Conservation (phyloP, 1,140 invertebrate genomes). For the Micrasema longulum region DNA sequence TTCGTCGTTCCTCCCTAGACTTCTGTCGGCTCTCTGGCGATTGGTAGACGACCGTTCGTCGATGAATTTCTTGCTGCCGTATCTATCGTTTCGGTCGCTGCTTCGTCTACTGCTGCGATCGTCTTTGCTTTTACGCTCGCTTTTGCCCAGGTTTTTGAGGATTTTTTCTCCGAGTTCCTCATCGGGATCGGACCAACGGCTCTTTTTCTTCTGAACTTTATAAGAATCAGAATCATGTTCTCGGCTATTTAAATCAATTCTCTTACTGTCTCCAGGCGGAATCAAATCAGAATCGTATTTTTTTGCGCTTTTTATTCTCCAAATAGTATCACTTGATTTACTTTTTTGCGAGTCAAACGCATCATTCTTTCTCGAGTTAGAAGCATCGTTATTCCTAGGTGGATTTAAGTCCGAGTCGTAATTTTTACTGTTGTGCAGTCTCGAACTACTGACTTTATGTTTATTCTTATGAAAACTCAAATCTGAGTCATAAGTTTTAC, state of each 20-base stretch:
- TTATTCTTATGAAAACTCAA: conserved; percentile 40
- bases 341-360: too few relatives aligned
- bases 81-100: conserved; percentile 8
- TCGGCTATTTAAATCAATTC: conserved; percentile 2
- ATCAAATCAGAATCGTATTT: too few relatives aligned
- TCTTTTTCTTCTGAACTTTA: conserved; percentile 24
- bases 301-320: too few relatives aligned
- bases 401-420: too few relatives aligned
- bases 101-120: conserved; percentile 20
- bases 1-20: conserved; percentile 21
- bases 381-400: too few relatives aligned
- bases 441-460: not conserved
- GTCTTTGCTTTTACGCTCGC: conserved; percentile 20
- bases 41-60: not conserved
- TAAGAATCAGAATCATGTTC: too few relatives aligned
- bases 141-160: conserved; percentile 19
- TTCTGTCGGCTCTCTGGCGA: too few relatives aligned
- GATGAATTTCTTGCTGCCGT: not conserved
- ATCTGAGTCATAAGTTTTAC: conserved; percentile 12
- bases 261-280: conserved; percentile 27
- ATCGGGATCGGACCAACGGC: conserved; percentile 58
- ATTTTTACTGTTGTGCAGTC: not conserved
- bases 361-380: too few relatives aligned
- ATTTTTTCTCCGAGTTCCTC: conserved; percentile 48
- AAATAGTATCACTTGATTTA: too few relatives aligned